Evolutionary conservation across 2,888 invertebrate genomes (phyloP), one percentile per base, ranked within the genome.

Genomic region (Dryobota labecula): DNA sequence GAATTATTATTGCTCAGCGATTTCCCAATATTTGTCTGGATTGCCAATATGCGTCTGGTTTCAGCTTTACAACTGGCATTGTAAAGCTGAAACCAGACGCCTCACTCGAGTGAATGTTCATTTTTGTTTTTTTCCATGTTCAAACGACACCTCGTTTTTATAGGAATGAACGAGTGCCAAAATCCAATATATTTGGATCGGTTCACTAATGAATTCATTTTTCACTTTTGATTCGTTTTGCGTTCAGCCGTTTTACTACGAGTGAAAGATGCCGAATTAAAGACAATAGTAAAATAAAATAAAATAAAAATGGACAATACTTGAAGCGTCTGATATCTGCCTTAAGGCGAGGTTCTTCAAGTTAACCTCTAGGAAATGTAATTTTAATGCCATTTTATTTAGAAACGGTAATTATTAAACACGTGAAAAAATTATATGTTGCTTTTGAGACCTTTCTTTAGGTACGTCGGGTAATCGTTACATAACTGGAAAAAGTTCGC

Each of bases 1-100:
- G 24, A 36, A 57, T 57, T 24, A 57, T 57, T n/a, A 36, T 24
- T 36, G 13, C n/a, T 56, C 56, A 56, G 56, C n/a, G 33, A n/a
- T 33, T 56, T 56, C 8, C 33, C 2, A 33, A 13, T 7, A n/a
- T 56, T 33, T 56, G 8, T 8, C 33, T n/a, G 15, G 13, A 13
- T 33, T 33, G 7, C 8, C 33, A 56, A 56, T 33, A 56, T 56
- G 4, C 7, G n/a, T n/a, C n/a, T n/a, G n/a, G n/a, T n/a, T n/a
- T n/a, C n/a, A n/a, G n/a, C n/a, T n/a, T n/a, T n/a, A n/a, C n/a
- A n/a, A n/a, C n/a, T 7, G 7, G 7, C 13, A n/a, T n/a, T 33
- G 33, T 13, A n/a, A 56, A 56, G n/a, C 33, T 56, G n/a, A 56
- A 13, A 7, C 33, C 30, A 8, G 33, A 56, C 33, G 7, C 0